Conservation (phyloP, 1,140 invertebrate genomes). For the Heliconius nattereri region DNA sequence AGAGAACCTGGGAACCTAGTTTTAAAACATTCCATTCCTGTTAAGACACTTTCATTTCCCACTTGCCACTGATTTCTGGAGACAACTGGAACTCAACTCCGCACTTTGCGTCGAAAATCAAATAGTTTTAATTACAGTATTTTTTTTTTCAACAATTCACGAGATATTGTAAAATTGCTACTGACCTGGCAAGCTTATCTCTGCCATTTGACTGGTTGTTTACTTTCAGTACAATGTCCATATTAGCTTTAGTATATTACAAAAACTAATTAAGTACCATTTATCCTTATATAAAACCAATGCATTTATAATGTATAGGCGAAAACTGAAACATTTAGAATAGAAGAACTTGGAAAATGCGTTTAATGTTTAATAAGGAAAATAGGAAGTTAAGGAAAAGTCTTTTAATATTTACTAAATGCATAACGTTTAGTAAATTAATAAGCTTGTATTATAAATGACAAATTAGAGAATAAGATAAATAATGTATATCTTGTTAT, state of each 20-base stretch:
- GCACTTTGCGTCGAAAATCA: too few species aligned
- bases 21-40: too few species aligned
- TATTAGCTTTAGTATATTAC: conserved; percentile 35
- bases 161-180: neutral
- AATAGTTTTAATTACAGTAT: too few species aligned
- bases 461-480: neutral
- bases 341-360: too few species aligned
- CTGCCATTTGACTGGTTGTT: conserved; percentile 74
- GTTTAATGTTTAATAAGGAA: neutral
- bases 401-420: neutral
- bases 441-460: neutral
- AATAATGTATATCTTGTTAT: neutral
- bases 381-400: neutral
- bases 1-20: too few species aligned
- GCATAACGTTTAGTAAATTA: neutral
- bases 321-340: neutral
- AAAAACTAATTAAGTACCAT: neutral
- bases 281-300: conserved; percentile 12
- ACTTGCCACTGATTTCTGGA: too few species aligned
- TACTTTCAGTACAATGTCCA: conserved; percentile 72
- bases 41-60: too few species aligned
- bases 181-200: conserved; percentile 73
- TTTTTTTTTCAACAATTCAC: neutral
- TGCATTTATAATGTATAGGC: neutral
- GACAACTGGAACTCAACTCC: too few species aligned